Evolutionary conservation across 2,888 invertebrate genomes (phyloP).

Genomic region (Xylota sylvarum): DNA sequence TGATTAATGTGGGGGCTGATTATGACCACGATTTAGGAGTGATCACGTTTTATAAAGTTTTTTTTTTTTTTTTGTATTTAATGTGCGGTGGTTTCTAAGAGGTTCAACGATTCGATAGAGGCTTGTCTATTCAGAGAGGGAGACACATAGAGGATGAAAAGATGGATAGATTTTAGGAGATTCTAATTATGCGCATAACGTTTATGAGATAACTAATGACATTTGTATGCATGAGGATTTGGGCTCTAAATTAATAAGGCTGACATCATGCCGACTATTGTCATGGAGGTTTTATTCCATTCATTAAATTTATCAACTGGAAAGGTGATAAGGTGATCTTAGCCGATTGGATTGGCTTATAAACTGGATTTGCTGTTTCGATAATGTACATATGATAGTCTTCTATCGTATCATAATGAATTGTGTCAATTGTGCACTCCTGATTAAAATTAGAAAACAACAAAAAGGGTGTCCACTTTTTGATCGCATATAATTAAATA

Average conservation of each 20-base stretch:
- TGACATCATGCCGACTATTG: neutral
- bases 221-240: slow-evolving; percentile 7
- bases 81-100: neutral
- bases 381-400: too few species aligned
- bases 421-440: too few species aligned
- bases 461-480: too few species aligned
- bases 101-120: slow-evolving; percentile 4
- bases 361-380: neutral
- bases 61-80: too few species aligned
- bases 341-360: slow-evolving; percentile 10
- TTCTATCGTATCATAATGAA: too few species aligned
- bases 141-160: neutral
- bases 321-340: neutral
- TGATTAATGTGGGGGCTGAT: neutral
- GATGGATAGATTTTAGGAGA: neutral
- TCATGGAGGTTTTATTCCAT: neutral
- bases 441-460: too few species aligned
- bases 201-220: slow-evolving; percentile 4
- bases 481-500: too few species aligned
- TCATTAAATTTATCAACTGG: neutral
- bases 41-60: slow-evolving; percentile 13
- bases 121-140: neutral
- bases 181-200: slow-evolving; percentile 8
- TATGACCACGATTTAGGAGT: slow-evolving; percentile 2
- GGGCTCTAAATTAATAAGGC: neutral